A percentile compares a stretch with the other conserved stretches of the same genome.
Evolutionary conservation across 2,888 invertebrate species (phyloP).

Genomic region (Aphelenchoides bicaudatus): DNA sequence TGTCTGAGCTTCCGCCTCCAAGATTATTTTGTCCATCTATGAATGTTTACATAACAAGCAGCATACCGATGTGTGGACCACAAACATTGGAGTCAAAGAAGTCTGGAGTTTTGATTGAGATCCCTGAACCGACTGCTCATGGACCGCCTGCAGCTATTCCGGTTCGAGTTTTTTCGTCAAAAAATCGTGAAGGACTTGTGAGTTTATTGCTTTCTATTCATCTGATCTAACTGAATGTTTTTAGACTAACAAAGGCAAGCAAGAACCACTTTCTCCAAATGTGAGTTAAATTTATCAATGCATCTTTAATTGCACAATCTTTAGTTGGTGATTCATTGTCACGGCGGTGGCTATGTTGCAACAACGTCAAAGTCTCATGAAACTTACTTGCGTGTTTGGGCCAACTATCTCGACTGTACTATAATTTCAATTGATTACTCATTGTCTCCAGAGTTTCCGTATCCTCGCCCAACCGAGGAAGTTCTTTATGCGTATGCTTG

Average conservation of each 20-base stretch:
- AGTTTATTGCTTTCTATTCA: slow-evolving; percentile 20
- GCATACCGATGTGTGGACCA: slow-evolving; percentile 74
- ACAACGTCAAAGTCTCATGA: slow-evolving; percentile 94
- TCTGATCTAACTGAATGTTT: background rate
- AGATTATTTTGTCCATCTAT: slow-evolving; percentile 78
- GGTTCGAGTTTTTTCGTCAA: slow-evolving; percentile 78
- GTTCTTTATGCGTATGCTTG: slow-evolving; percentile 89
- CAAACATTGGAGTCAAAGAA: slow-evolving; percentile 66
- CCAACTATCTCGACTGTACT: slow-evolving; percentile 76
- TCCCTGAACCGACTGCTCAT: slow-evolving; percentile 80
- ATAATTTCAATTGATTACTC: slow-evolving; percentile 93
- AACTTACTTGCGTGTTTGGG: slow-evolving; percentile 86
- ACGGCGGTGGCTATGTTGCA: slow-evolving; percentile 96
- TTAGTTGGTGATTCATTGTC: slow-evolving; percentile 82
- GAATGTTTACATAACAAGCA: slow-evolving; percentile 78
- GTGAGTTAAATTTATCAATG: too few species aligned
- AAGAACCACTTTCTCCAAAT: slow-evolving; percentile 6
- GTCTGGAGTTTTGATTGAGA: slow-evolving; percentile 66
- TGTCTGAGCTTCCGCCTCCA: slow-evolving; percentile 70
- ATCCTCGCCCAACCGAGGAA: slow-evolving; percentile 89
- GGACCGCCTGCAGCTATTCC: slow-evolving; percentile 77
- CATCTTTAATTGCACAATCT: too few species aligned
- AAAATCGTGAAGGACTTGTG: slow-evolving; percentile 69
- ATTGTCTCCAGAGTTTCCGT: slow-evolving; percentile 88
- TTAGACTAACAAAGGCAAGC: background rate